Evolutionary conservation across 2,797 vertebrate genomes (phyloP).

Genomic region (Tenualosa thibaudeaui): DNA sequence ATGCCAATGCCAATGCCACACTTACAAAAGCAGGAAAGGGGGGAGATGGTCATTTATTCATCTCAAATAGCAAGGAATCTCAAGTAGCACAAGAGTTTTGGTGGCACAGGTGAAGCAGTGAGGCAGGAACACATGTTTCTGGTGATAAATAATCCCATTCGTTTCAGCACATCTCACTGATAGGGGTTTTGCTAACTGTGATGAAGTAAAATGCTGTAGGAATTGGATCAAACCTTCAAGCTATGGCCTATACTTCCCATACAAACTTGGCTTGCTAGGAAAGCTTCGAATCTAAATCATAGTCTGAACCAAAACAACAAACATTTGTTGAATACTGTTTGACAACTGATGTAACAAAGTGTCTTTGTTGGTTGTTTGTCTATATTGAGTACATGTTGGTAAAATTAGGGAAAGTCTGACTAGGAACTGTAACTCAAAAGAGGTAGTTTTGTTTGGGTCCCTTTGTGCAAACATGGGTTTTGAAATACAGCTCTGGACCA

Average conservation of each 20-base stretch:
- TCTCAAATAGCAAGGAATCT: neutral
- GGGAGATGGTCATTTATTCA: neutral
- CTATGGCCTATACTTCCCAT: neutral
- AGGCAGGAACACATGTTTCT: neutral
- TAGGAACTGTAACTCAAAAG: neutral
- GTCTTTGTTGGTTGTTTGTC: neutral
- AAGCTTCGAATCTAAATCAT: neutral
- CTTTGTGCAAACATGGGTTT: neutral
- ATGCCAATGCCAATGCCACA: neutral
- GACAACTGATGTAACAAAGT: neutral
- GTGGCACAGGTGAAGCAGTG: neutral
- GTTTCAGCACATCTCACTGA: neutral
- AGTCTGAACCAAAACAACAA: neutral
- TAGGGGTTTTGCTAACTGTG: neutral
- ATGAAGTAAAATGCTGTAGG: neutral
- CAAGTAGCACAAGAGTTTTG: neutral
- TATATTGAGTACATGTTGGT: neutral
- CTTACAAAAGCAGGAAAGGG: neutral
- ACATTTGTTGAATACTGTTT: neutral
- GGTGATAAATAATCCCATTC: too few relatives aligned
- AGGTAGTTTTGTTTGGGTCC: neutral
- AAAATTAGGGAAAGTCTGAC: conserved; percentile 17
- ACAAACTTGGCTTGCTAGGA: neutral
- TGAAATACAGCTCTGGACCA: neutral
- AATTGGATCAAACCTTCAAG: neutral